These are phyloP conservation scores for Catharus ustulatus DNA, from an alignment of 2,797 vertebrate species.

Conservation along the genomic window DNA sequence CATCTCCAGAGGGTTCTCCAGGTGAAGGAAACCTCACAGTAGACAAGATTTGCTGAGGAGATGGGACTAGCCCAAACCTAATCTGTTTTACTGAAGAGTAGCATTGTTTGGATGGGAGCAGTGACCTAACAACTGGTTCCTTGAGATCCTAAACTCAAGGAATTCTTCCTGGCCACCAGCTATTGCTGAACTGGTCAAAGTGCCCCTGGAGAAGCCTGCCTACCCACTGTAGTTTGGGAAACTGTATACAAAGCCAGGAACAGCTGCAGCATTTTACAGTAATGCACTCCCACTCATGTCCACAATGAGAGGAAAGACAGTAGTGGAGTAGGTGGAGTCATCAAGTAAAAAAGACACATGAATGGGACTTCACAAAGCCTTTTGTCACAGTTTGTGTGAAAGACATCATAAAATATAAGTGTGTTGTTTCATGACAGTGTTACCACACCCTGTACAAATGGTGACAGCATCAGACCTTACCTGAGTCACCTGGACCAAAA, in stretches of 20 bases:
- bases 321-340: background rate
- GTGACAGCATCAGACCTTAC: slow-evolving; percentile 3
- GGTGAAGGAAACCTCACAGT: background rate
- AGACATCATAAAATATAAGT: slow-evolving; percentile 2
- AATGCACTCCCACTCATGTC: background rate
- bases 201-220: background rate
- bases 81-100: background rate
- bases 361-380: background rate
- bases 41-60: background rate
- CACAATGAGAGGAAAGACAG: slow-evolving; percentile 31
- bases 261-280: background rate
- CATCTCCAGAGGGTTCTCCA: background rate
- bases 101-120: background rate
- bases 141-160: background rate
- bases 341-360: background rate
- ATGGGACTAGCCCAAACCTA: background rate
- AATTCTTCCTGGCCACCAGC: background rate
- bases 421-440: background rate
- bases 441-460: slow-evolving; percentile 24
- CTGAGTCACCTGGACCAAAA: slow-evolving; percentile 43
- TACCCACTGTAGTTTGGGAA: background rate
- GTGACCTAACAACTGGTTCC: background rate
- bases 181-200: background rate
- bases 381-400: slow-evolving; percentile 10
- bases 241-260: background rate